A percentile compares a stretch with the other conserved stretches of the same genome.
phyloP scores from a whole-genome alignment of 1,140 invertebrate genomes.

The Leptinotarsa texana region DNA sequence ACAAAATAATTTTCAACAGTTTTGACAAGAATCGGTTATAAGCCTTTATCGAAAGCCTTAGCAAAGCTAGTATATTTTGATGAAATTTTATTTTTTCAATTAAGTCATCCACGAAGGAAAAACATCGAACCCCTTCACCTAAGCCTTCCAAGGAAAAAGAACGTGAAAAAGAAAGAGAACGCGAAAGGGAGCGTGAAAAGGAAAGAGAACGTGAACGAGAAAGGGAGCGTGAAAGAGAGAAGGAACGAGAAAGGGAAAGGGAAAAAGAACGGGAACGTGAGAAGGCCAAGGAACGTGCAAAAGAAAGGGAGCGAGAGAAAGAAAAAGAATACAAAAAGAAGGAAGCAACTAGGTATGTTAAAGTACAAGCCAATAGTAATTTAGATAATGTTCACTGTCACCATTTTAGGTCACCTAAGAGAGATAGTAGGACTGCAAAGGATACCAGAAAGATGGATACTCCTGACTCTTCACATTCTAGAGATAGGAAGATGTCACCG shows the following conservation, averaged over 20 bases:
- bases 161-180: slow-evolving; percentile 50
- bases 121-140: slow-evolving; percentile 54
- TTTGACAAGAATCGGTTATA: too few species aligned
- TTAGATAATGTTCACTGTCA: too few species aligned
- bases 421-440: slow-evolving; percentile 44
- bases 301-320: slow-evolving; percentile 49
- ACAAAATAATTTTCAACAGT: too few species aligned
- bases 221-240: slow-evolving; percentile 50
- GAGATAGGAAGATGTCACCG: slow-evolving; percentile 49
- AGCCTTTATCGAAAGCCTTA: too few species aligned
- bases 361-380: too few species aligned
- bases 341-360: slow-evolving; percentile 31
- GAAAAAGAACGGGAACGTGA: slow-evolving; percentile 52
- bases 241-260: slow-evolving; percentile 47
- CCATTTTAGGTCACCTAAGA: slow-evolving; percentile 38
- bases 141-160: slow-evolving; percentile 53
- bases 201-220: slow-evolving; percentile 48
- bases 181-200: slow-evolving; percentile 44
- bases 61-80: too few species aligned
- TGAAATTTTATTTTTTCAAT: too few species aligned
- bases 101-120: slow-evolving; percentile 33
- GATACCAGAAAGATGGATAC: slow-evolving; percentile 50
- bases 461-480: slow-evolving; percentile 51
- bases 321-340: slow-evolving; percentile 52
- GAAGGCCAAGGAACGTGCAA: slow-evolving; percentile 47